phyloP scores from a whole-genome alignment of 1,140 invertebrate species.

The Hylyphantes graminicola region DNA sequence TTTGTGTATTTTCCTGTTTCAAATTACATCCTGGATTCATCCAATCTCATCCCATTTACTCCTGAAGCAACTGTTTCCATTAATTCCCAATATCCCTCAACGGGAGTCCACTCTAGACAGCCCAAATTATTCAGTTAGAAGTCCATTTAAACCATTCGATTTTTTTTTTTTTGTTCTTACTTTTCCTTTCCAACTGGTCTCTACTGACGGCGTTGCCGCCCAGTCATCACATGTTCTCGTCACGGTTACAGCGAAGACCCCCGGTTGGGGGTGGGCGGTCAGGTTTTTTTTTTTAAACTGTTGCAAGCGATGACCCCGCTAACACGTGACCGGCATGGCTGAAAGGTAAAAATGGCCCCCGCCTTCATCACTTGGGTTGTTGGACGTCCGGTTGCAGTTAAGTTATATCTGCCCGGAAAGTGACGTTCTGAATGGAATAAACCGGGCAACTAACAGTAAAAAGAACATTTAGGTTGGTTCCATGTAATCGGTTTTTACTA shows the following conservation, averaged over 20 bases:
- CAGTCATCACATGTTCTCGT: constrained; percentile 23
- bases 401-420: too few species aligned
- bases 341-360: neutral
- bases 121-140: constrained; percentile 27
- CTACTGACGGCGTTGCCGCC: constrained; percentile 15
- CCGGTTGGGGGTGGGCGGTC: constrained; percentile 29
- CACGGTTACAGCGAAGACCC: constrained; percentile 19
- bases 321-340: constrained; percentile 14
- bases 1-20: too few species aligned
- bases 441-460: too few species aligned
- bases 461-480: too few species aligned
- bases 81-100: neutral
- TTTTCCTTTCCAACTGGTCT: neutral
- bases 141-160: neutral
- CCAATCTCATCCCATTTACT: too few species aligned
- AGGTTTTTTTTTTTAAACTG: neutral
- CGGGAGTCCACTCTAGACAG: too few species aligned
- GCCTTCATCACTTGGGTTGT: constrained; percentile 26
- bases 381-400: constrained; percentile 6
- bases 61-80: neutral
- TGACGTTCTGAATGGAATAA: too few species aligned
- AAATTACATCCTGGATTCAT: too few species aligned
- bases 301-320: constrained; percentile 14
- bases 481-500: too few species aligned
- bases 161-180: constrained; percentile 3